A percentile compares a stretch with the other conserved stretches of the same genome.
phyloP scores from a whole-genome alignment of 2,797 vertebrate species.

The Gymnothorax reevesii region DNA sequence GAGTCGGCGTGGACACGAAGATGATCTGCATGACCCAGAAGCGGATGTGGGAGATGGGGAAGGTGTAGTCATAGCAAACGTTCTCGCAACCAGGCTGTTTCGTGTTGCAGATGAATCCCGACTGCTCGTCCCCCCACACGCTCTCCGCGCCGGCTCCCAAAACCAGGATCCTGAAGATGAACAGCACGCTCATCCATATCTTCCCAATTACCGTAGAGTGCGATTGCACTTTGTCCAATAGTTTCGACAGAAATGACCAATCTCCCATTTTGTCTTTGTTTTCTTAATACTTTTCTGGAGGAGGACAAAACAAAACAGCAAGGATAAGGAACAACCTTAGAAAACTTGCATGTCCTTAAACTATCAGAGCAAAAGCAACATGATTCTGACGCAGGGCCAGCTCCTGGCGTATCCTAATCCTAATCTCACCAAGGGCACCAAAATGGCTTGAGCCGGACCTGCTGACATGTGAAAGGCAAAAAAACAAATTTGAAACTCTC shows the following conservation, averaged over 20 bases:
- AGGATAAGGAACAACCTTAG: neutral
- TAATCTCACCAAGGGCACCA: too few species aligned
- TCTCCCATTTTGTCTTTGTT: conserved; percentile 82
- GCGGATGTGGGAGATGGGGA: conserved; percentile 95
- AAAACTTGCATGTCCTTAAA: neutral
- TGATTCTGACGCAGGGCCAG: too few species aligned
- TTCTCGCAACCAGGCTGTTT: conserved; percentile 93
- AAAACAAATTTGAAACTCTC: neutral
- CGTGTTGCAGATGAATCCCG: conserved; percentile 88
- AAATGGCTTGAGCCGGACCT: too few species aligned
- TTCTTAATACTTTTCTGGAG: conserved; percentile 46
- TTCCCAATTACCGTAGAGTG: conserved; percentile 92
- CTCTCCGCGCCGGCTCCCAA: conserved; percentile 87
- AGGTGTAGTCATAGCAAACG: conserved; percentile 90
- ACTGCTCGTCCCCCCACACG: conserved; percentile 94
- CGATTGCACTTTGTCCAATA: conserved; percentile 91
- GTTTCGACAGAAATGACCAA: conserved; percentile 85
- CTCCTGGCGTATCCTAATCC: too few species aligned
- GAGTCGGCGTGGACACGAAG: conserved; percentile 79
- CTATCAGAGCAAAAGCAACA: too few species aligned
- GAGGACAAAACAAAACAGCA: neutral
- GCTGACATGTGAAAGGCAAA: neutral
- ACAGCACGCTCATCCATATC: conserved; percentile 95
- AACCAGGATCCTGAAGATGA: conserved; percentile 96
- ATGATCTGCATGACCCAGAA: conserved; percentile 98